Conservation (phyloP, 2,888 invertebrate species). For the Nemoura dubitans region DNA sequence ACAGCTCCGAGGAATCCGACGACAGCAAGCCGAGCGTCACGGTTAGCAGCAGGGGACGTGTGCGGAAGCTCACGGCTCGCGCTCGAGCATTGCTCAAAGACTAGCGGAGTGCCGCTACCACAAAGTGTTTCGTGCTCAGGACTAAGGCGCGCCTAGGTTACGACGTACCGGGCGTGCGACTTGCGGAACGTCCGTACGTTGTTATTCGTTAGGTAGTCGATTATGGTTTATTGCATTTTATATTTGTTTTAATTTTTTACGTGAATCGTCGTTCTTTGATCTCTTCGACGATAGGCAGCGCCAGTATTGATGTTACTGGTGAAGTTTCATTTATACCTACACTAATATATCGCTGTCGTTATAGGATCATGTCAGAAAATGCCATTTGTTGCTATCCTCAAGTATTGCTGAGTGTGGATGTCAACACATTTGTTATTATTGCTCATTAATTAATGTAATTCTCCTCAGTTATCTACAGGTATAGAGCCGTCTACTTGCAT, state of each 20-base stretch:
- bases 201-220: too few species aligned
- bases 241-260: too few species aligned
- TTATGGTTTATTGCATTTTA: too few species aligned
- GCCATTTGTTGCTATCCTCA: neutral
- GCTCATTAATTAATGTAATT: neutral
- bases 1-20: slow-evolving; percentile 48
- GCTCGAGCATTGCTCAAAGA: slow-evolving; percentile 71
- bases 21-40: slow-evolving; percentile 60
- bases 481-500: neutral
- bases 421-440: neutral
- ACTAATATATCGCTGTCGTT: too few species aligned
- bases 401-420: neutral
- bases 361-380: too few species aligned
- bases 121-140: neutral
- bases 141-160: too few species aligned
- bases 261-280: too few species aligned
- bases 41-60: slow-evolving; percentile 83
- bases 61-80: slow-evolving; percentile 83
- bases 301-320: too few species aligned
- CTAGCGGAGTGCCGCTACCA: neutral
- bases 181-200: too few species aligned
- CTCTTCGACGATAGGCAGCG: too few species aligned
- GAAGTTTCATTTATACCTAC: too few species aligned
- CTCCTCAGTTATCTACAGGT: neutral
- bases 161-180: too few species aligned